Percentiles rank a stretch among this genome's conserved stretches.
phyloP scores from a whole-genome alignment of 2,113 vertebrate species.

The Prunella fulvescens region DNA sequence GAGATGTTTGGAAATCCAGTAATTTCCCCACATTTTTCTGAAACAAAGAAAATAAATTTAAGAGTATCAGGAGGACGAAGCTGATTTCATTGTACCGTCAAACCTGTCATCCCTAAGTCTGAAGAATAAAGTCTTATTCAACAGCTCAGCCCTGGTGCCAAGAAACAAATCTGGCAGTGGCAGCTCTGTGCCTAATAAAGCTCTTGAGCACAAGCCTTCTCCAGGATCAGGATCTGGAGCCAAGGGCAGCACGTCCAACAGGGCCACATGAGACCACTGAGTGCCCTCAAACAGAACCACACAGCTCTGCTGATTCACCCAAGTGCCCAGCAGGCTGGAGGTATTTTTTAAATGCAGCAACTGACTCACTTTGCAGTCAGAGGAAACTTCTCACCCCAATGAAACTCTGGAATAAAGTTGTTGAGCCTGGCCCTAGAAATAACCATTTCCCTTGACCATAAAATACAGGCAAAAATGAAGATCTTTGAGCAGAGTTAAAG shows the following conservation, averaged over 20 bases:
- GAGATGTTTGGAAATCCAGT: background rate
- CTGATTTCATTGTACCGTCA: background rate
- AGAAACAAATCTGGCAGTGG: background rate
- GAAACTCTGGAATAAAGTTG: background rate
- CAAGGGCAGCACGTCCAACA: background rate
- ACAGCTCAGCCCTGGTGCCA: background rate
- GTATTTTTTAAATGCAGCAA: background rate
- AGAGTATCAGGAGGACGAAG: background rate
- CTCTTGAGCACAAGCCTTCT: background rate
- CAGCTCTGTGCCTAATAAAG: background rate
- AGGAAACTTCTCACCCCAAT: background rate
- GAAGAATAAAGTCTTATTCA: background rate
- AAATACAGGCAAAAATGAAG: background rate
- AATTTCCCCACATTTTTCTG: background rate
- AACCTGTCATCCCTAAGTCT: background rate
- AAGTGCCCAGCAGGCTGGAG: background rate
- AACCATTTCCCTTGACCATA: accelerated
- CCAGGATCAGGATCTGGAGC: background rate
- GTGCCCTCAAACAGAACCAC: background rate
- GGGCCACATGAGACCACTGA: background rate
- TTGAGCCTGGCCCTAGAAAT: background rate
- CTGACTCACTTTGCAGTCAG: accelerated
- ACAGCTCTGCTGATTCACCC: background rate
- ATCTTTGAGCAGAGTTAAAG: background rate
- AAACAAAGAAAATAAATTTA: background rate